Evolutionary conservation across 2,888 invertebrate genomes (phyloP), one percentile per base, ranked within the genome.

Genomic region (Archaeoteleia sp.): DNA sequence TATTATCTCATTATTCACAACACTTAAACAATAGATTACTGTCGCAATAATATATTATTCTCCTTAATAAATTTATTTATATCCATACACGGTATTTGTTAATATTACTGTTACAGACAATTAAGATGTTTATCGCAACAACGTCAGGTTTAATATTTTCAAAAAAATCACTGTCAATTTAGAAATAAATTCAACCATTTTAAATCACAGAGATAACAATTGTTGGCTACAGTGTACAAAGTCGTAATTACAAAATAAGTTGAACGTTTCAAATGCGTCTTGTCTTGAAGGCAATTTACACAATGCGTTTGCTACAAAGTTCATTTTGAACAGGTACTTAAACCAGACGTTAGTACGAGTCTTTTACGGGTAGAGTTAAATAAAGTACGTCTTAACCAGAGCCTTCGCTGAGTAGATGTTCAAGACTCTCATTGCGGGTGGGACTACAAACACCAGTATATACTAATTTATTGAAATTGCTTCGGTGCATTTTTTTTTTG

Each of bases 1-100:
- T 85, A 84, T 84, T 84, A 83, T 84, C 82, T 85, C 82, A 82
- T 83, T 86, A 84, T 85, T 85, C 85, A 86, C 85, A 85, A 86
- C 85, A 85, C 84, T 83, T 85, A 85, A n/a, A n/a, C n/a, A 81
- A 83, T 82, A 70, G 79, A 82, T 85, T 84, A 84, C 84, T 84
- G 82, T 79, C 84, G 83, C 81, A 80, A 81, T 82, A 82, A 81
- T 82, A 80, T 82, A 79, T 83, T 79, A 80, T 78, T 81, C 75
- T 80, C 78, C 70, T 80, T 81, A 79, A 80, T 83, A 77, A 80
- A 80, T 80, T 80, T 80, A 74, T 76, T 79, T 80, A 83, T 79
- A 80, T 76, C 80, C 81, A 71, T 82, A 82, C 77, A 77, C 70
- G 79, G 76, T 79, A 78, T 75, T 78, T 70, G 70, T 80, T 78